Conservation (phyloP, 2,888 invertebrate genomes). For the Drosophila maculinotata region DNA sequence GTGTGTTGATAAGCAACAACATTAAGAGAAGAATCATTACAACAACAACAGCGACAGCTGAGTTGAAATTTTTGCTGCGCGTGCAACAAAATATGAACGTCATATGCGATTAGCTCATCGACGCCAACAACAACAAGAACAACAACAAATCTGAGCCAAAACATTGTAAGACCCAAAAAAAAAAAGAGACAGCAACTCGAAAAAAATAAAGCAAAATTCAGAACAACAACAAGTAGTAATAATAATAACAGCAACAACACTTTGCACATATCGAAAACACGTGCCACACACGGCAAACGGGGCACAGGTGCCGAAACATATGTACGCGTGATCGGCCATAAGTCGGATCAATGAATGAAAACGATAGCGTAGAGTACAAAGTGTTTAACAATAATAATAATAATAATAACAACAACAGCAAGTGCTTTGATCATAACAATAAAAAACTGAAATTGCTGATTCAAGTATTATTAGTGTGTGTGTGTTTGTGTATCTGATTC, state of each 20-base stretch:
- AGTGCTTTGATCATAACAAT: slow-evolving; percentile 14
- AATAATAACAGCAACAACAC: too few species aligned
- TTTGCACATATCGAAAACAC: slow-evolving; percentile 55
- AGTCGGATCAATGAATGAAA: slow-evolving; percentile 78
- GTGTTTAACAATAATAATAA: slow-evolving; percentile 30
- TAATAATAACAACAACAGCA: slow-evolving; percentile 24
- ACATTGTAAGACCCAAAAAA: slow-evolving; percentile 50
- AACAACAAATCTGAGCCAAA: slow-evolving; percentile 37
- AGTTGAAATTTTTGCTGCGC: slow-evolving; percentile 59
- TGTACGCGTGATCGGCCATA: slow-evolving; percentile 74
- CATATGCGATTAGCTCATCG: slow-evolving; percentile 74
- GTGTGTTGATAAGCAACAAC: slow-evolving; percentile 27
- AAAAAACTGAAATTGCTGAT: slow-evolving; percentile 36
- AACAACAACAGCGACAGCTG: slow-evolving; percentile 47
- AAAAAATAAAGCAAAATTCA: slow-evolving; percentile 34
- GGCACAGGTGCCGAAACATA: slow-evolving; percentile 68
- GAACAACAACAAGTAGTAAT: too few species aligned
- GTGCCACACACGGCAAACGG: slow-evolving; percentile 56
- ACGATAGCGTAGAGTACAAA: slow-evolving; percentile 61
- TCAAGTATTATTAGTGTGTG: slow-evolving; percentile 10
- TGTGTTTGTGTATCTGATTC: slow-evolving; percentile 35
- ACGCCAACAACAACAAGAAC: slow-evolving; percentile 40
- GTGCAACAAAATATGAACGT: slow-evolving; percentile 70
- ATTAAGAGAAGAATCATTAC: slow-evolving; percentile 22
- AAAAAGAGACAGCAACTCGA: slow-evolving; percentile 12